These are phyloP conservation scores for Caloenas nicobarica DNA, from an alignment of 2,113 vertebrate species.

Conservation along the genomic window DNA sequence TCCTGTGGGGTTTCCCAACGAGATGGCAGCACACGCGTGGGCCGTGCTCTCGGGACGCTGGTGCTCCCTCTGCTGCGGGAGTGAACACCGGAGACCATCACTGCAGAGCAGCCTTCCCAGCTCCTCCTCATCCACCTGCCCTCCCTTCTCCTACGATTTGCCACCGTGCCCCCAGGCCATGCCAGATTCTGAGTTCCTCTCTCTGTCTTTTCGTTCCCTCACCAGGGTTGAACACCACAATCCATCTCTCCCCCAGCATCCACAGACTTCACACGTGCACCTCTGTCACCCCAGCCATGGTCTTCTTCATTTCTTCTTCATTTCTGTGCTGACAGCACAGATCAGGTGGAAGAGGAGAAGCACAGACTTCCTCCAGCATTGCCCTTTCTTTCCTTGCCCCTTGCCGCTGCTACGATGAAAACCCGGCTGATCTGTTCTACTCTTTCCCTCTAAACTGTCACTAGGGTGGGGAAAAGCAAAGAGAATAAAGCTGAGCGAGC, in stretches of 20 bases:
- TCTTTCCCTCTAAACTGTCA: background rate
- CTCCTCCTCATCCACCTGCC: background rate
- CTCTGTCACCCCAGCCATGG: background rate
- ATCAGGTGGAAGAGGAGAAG: background rate
- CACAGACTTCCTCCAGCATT: background rate
- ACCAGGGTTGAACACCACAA: background rate
- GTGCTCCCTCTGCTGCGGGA: background rate
- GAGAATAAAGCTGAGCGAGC: background rate
- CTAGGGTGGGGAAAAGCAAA: background rate
- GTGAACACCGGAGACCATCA: background rate
- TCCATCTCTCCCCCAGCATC: background rate
- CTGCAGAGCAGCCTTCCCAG: background rate
- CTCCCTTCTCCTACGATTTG: background rate
- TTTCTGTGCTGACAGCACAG: background rate
- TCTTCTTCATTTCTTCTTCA: background rate
- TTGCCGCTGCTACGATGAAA: background rate
- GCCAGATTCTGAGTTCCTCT: background rate
- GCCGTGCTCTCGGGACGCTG: fast-evolving
- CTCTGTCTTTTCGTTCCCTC: background rate
- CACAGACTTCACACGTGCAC: background rate
- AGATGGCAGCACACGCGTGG: fast-evolving
- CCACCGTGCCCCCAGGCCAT: fast-evolving
- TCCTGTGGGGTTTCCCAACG: background rate
- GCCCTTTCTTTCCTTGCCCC: background rate
- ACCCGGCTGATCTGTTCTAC: background rate